Evolutionary conservation across 2,888 invertebrate genomes (phyloP).

Genomic region (Nebria brevicollis): DNA sequence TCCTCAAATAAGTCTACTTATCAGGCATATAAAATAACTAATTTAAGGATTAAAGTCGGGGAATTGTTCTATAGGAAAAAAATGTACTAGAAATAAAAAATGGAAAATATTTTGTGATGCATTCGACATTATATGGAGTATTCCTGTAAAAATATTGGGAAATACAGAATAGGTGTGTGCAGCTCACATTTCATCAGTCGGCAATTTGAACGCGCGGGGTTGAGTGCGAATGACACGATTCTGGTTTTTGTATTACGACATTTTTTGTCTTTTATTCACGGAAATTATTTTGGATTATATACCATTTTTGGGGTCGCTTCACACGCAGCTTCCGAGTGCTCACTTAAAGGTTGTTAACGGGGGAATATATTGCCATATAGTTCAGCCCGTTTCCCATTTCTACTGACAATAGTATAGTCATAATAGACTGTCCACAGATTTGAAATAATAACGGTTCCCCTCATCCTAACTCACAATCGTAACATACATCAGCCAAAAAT

Average conservation of each 20-base stretch:
- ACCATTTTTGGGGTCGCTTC: slow-evolving; percentile 25
- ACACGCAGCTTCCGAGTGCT: slow-evolving; percentile 20
- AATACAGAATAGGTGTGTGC: background rate
- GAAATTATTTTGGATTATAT: slow-evolving; percentile 46
- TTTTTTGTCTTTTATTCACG: slow-evolving; percentile 46
- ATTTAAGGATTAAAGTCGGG: too few relatives aligned
- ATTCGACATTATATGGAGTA: background rate
- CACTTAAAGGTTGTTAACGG: slow-evolving; percentile 37
- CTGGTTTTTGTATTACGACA: slow-evolving; percentile 47
- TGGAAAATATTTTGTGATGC: too few relatives aligned
- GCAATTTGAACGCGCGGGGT: background rate
- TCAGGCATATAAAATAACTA: too few relatives aligned
- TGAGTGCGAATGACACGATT: slow-evolving; percentile 33
- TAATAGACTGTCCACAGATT: background rate
- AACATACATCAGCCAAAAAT: background rate
- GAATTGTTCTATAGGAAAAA: too few relatives aligned
- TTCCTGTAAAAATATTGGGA: background rate
- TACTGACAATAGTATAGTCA: background rate
- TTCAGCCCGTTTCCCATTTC: background rate
- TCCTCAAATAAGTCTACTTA: background rate
- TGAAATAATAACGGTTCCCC: background rate
- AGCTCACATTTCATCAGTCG: background rate
- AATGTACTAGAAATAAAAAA: too few relatives aligned
- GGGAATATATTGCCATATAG: slow-evolving; percentile 24
- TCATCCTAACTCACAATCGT: too few relatives aligned